phyloP scores from a whole-genome alignment of 2,888 invertebrate genomes.

The Drosophila testacea region DNA sequence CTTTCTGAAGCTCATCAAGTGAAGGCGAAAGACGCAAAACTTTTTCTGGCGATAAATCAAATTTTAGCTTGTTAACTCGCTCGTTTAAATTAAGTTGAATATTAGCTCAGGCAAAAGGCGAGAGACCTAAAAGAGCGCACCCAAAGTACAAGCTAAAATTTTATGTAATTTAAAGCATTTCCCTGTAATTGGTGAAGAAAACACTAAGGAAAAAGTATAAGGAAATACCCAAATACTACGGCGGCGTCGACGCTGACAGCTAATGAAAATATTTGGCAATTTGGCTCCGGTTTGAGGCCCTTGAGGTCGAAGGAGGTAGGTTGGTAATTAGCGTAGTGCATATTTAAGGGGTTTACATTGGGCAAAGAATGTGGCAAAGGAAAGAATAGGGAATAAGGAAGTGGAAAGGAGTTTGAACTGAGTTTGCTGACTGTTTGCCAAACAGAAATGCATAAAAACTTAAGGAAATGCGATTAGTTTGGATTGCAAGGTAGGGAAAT shows the following conservation, averaged over 20 bases:
- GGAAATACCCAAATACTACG: conserved; percentile 17
- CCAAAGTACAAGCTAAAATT: conserved; percentile 38
- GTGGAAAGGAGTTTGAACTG: conserved; percentile 4
- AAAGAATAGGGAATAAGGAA: not conserved
- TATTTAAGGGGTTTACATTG: conserved; percentile 6
- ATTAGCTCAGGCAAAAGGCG: conserved; percentile 43
- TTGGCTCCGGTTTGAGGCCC: conserved; percentile 19
- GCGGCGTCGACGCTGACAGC: conserved; percentile 47
- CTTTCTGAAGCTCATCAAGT: conserved; percentile 51
- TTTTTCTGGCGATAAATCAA: conserved; percentile 67
- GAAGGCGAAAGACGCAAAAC: conserved; percentile 40
- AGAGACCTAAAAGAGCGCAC: conserved; percentile 7
- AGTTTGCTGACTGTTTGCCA: conserved; percentile 12
- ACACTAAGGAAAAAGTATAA: conserved; percentile 1
- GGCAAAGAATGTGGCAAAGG: not conserved
- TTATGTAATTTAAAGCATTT: conserved; percentile 60
- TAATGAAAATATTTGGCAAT: conserved; percentile 63
- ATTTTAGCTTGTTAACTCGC: conserved; percentile 75
- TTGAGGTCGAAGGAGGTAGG: conserved; percentile 16
- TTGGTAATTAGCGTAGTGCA: conserved; percentile 42
- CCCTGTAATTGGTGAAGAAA: not conserved
- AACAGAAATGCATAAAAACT: conserved; percentile 17
- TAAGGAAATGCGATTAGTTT: conserved; percentile 19
- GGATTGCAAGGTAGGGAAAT: not conserved
- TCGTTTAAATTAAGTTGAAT: conserved; percentile 70